A percentile compares a stretch with the other conserved stretches of the same genome.
Evolutionary conservation across 2,888 invertebrate species (phyloP).

Genomic region (Lycia hirtaria): DNA sequence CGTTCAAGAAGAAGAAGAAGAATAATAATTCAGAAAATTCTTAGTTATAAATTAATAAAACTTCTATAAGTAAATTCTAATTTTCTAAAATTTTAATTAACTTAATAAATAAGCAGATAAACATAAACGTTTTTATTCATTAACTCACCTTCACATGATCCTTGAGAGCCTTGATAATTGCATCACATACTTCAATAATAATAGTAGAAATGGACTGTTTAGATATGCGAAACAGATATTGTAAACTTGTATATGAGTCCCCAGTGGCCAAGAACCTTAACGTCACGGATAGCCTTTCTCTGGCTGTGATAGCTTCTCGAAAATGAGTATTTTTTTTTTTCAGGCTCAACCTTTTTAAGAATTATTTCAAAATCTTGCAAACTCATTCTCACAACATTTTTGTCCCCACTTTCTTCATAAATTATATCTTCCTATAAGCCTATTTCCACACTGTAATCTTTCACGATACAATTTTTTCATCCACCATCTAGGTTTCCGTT

Average conservation of each 20-base stretch:
- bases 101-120: slow-evolving; percentile 12
- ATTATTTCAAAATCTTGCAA: slow-evolving; percentile 37
- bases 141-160: slow-evolving; percentile 32
- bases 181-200: slow-evolving; percentile 29
- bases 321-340: slow-evolving; percentile 34
- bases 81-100: slow-evolving; percentile 25
- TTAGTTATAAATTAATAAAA: slow-evolving; percentile 31
- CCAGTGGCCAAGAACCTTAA: slow-evolving; percentile 29
- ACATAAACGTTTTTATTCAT: slow-evolving; percentile 17
- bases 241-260: slow-evolving; percentile 26
- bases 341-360: slow-evolving; percentile 36
- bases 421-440: slow-evolving; percentile 39
- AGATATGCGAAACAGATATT: slow-evolving; percentile 27
- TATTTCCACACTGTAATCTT: slow-evolving; percentile 39
- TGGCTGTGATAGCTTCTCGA: slow-evolving; percentile 29
- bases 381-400: slow-evolving; percentile 39
- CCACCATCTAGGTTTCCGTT: slow-evolving; percentile 43
- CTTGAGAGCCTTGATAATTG: slow-evolving; percentile 32
- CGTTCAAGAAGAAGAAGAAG: slow-evolving; percentile 34
- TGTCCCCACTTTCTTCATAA: slow-evolving; percentile 39
- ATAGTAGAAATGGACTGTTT: slow-evolving; percentile 28
- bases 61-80: slow-evolving; percentile 21
- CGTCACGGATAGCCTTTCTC: slow-evolving; percentile 25
- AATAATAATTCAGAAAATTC: slow-evolving; percentile 34
- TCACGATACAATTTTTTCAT: slow-evolving; percentile 40